Conservation (phyloP, 2,888 invertebrate species). For the Esperia sulphurella region DNA sequence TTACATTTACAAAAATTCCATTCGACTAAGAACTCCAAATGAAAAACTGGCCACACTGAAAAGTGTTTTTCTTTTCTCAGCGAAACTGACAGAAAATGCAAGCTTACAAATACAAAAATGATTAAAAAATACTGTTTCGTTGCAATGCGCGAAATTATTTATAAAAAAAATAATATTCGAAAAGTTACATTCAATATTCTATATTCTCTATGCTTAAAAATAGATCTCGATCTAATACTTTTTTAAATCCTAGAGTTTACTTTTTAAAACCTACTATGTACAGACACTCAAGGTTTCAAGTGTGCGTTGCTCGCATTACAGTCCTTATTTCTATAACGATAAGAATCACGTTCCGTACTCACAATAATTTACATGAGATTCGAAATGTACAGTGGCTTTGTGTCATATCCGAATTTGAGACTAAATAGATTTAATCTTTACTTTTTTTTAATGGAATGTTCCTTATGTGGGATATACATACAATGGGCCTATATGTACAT, state of each 20-base stretch:
- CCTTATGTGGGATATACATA: constrained; percentile 4
- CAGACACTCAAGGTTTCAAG: constrained; percentile 1
- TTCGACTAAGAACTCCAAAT: constrained; percentile 28
- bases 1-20: constrained; percentile 39
- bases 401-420: constrained; percentile 17
- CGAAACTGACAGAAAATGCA: constrained; percentile 17
- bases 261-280: background rate
- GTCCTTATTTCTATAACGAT: constrained; percentile 4
- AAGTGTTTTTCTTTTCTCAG: constrained; percentile 12
- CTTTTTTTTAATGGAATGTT: constrained; percentile 39
- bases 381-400: constrained; percentile 32
- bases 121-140: constrained; percentile 67
- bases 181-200: constrained; percentile 44
- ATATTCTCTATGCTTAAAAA: constrained; percentile 55
- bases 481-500: no score
- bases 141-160: constrained; percentile 63
- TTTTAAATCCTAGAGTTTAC: constrained; percentile 53
- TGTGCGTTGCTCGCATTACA: constrained; percentile 17
- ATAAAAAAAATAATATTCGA: constrained; percentile 65
- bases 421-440: constrained; percentile 8
- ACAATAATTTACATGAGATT: constrained; percentile 44
- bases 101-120: constrained; percentile 15
- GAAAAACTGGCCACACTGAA: constrained; percentile 62
- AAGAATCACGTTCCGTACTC: constrained; percentile 16
- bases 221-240: constrained; percentile 63